phyloP scores from a whole-genome alignment of 30 jellyfish, hydroid and myxozoan genomes.

The Pseudorhiza aurosa region DNA sequence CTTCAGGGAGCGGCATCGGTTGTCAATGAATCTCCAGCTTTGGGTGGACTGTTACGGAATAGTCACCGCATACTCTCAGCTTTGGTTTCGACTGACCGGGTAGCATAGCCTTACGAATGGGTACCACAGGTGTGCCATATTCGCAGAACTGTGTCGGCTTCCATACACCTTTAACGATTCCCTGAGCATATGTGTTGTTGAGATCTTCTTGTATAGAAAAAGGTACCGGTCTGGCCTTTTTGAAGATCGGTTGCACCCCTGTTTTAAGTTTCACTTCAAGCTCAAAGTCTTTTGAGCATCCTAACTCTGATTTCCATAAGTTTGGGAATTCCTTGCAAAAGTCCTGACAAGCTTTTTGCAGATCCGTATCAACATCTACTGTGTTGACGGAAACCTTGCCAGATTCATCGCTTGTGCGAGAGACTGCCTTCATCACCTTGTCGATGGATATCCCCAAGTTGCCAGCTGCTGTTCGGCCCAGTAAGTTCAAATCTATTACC shows the following conservation, averaged over 20 bases:
- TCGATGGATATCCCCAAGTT: too few species aligned
- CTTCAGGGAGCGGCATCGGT: not conserved
- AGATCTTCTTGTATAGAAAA: conserved; percentile 16
- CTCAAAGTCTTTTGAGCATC: conserved; percentile 25
- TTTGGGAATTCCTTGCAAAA: not conserved
- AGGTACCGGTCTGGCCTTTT: conserved; percentile 65
- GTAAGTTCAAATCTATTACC: too few species aligned
- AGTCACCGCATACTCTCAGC: conserved; percentile 56
- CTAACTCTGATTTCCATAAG: not conserved
- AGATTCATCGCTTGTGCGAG: too few species aligned
- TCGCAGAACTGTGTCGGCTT: conserved; percentile 22
- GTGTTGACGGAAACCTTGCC: too few species aligned
- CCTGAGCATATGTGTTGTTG: conserved; percentile 26
- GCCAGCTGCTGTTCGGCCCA: too few species aligned
- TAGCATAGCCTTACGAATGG: conserved; percentile 42
- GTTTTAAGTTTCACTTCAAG: conserved; percentile 14
- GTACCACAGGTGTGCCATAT: conserved; percentile 59
- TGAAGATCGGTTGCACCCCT: conserved; percentile 47
- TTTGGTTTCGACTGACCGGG: too few species aligned
- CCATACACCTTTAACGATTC: conserved; percentile 27
- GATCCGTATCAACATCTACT: too few species aligned
- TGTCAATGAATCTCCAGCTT: conserved; percentile 11
- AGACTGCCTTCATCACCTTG: too few species aligned
- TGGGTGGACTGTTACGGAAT: conserved; percentile 49
- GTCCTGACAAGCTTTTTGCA: conserved; percentile 31